A percentile compares a stretch with the other conserved stretches of the same genome.
phyloP scores from a whole-genome alignment of 1,140 invertebrate species.

The Zelostemma sp. region DNA sequence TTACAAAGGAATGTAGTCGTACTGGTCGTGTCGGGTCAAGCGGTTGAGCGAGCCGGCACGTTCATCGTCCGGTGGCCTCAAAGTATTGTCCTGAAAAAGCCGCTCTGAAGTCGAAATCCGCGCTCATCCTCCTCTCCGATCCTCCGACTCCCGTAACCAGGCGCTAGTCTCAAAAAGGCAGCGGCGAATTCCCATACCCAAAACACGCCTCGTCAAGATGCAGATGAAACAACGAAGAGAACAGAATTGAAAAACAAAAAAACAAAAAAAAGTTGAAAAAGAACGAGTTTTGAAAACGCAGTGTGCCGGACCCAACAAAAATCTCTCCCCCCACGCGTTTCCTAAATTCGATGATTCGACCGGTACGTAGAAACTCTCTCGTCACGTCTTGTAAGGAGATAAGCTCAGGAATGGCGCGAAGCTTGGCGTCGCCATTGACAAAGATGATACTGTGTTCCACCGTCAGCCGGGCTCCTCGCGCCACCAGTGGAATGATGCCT shows the following conservation, averaged over 20 bases:
- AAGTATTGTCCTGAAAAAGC: conserved; percentile 40
- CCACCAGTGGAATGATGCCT: conserved; percentile 44
- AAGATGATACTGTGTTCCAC: conserved; percentile 3
- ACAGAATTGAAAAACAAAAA: no score
- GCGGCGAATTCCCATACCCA: conserved; percentile 18
- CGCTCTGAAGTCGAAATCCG: conserved; percentile 34
- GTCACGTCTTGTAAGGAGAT: conserved; percentile 29
- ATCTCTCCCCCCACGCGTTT: conserved; percentile 17
- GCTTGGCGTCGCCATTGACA: conserved; percentile 10
- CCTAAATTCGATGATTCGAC: conserved; percentile 19
- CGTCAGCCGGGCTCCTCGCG: conserved; percentile 33
- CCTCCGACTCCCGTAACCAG: conserved; percentile 14
- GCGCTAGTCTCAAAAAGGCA: conserved; percentile 30
- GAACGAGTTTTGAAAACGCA: not conserved
- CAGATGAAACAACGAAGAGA: no score
- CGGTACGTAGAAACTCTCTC: conserved; percentile 36
- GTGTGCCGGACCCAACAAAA: conserved; percentile 22
- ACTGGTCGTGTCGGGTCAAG: conserved; percentile 57
- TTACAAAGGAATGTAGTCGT: conserved; percentile 66
- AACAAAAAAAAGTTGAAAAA: no score
- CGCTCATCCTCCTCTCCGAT: conserved; percentile 39
- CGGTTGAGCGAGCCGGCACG: conserved; percentile 57
- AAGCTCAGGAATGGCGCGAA: conserved; percentile 39
- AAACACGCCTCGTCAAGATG: no score
- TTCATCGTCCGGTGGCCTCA: conserved; percentile 55